Base-by-base conservation (phyloP, 2,113 vertebrate species). In the Neoarius graeffei region DNA sequence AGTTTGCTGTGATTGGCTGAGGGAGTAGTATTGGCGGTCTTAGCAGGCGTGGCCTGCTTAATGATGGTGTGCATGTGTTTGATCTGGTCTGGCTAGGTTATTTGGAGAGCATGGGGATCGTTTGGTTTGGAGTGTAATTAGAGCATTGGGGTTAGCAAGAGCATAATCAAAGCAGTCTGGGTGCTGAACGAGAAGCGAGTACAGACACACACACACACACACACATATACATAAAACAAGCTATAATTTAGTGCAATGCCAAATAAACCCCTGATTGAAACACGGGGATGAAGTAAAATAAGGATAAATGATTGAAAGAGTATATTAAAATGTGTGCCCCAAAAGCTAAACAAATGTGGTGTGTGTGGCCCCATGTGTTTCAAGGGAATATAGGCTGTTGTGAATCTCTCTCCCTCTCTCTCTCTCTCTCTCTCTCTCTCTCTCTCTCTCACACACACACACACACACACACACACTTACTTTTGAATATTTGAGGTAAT, bases 51-150 rank as follows among this genome's bases (percentile, higher is more conserved):
- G 91, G 91, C 94, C 91, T 92, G 89, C 15, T 92, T 91, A 93
- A 94, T 91, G 83, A 91, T 89, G 88, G 90, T 87, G 86, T 91
- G 83, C 92, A 92, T 92, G n/a, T 85, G 94, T 92, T 94, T 96
- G 95, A 95, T 95, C 95, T 93, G 91, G 89, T 91, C 91, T 94
- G 92, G 81, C 85, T 56, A 91, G 93, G 94, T 95, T 97, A 95
- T 96, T 97, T 96, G 94, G 93, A 95, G 96, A 94, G 93, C 92
- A 91, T 92, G 94, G 94, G 92, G 93, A 94, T 95, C 94, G 94
- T 95, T 93, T 95, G 91, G 15, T 93, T 86, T 89, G 91, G 90
- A 93, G 81, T 93, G 93, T 94, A 91, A 95, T 93, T 94, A 92
- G 92, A 94, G 93, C 95, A 95, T 95, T 94, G 94, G 93, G 94